Evolutionary conservation across 2,888 invertebrate genomes (phyloP), one percentile per base, ranked within the genome.

Genomic region (Lysandra coridon): DNA sequence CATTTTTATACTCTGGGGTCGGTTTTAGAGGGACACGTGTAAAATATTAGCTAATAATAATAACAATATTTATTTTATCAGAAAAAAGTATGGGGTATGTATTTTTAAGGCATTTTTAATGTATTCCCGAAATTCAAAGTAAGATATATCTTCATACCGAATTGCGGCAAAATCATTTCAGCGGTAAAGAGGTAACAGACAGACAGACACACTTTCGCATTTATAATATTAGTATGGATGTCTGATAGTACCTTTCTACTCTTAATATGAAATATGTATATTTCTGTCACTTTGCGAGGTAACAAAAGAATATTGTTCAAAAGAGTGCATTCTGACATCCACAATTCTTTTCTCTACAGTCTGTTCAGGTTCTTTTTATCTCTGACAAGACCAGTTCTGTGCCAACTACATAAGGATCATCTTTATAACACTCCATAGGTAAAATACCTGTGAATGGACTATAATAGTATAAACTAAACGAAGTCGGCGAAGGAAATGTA

Each of bases 241-340:
- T 44, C 7, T 10, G 10, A 7, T 44, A 1, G 40, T 44, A 44
- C 40, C 40, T 44, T 44, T 44, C 1, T 44, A 44, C 44, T 44
- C 7, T 2, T 57, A 57, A 5, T 57, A n/a, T 57, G 17, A 17
- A 57, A 57, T 4, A n/a, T 57, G 17, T 17, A 57, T 17, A n/a
- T 57, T 57, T 17, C 6, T 57, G 4, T 17, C 57, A 57, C 57
- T 57, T 57, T 5, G 57, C 57, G 17, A 14, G 37, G 12, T 40
- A 37, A 73, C 73, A 40, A 73, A 44, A 73, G n/a, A 73, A 5
- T 40, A 40, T 73, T 73, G 73, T 73, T 73, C 14, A 73, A 73
- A 33, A 40, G 73, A 44, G 40, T 73, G 69, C 69, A 69, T 73
- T 40, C 73, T 14, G 73, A 30, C 37, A 44, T 73, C 40, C 5